These are phyloP conservation scores for Drosophila quadrilineata DNA, from an alignment of 1,140 invertebrate species.

Conservation along the genomic window DNA sequence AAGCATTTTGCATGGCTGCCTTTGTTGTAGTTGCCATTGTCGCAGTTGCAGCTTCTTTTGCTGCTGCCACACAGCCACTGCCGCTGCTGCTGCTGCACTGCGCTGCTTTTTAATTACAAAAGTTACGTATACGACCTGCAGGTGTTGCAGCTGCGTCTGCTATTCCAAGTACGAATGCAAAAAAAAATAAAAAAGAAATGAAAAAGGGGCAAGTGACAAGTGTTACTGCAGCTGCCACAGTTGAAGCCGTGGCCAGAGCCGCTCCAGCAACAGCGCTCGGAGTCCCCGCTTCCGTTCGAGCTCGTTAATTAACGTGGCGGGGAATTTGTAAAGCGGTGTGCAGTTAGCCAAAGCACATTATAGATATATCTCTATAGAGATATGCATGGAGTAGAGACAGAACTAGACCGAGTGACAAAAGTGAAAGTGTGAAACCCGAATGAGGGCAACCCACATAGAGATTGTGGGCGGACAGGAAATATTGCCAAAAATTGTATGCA, in stretches of 20 bases:
- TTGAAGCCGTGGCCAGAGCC: slow-evolving; percentile 13
- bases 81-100: slow-evolving; percentile 46
- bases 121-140: slow-evolving; percentile 76
- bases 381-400: too few species aligned
- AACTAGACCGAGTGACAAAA: not conserved
- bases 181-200: too few species aligned
- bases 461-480: slow-evolving; percentile 61
- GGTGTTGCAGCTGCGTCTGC: slow-evolving; percentile 67
- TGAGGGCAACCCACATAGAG: slow-evolving; percentile 15
- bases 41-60: slow-evolving; percentile 51
- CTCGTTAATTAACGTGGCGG: slow-evolving; percentile 72
- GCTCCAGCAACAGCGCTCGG: slow-evolving; percentile 54
- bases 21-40: slow-evolving; percentile 12
- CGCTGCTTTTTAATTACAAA: slow-evolving; percentile 77
- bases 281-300: slow-evolving; percentile 75
- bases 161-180: too few species aligned
- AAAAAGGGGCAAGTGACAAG: too few species aligned
- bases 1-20: slow-evolving; percentile 19
- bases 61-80: slow-evolving; percentile 31
- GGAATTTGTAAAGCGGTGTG: not conserved
- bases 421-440: not conserved
- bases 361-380: too few species aligned
- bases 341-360: not conserved
- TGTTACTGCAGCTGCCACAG: slow-evolving; percentile 17
- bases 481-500: slow-evolving; percentile 59